Evolutionary conservation across 1,140 invertebrate species (phyloP).

Genomic region (Fopius arisanus): DNA sequence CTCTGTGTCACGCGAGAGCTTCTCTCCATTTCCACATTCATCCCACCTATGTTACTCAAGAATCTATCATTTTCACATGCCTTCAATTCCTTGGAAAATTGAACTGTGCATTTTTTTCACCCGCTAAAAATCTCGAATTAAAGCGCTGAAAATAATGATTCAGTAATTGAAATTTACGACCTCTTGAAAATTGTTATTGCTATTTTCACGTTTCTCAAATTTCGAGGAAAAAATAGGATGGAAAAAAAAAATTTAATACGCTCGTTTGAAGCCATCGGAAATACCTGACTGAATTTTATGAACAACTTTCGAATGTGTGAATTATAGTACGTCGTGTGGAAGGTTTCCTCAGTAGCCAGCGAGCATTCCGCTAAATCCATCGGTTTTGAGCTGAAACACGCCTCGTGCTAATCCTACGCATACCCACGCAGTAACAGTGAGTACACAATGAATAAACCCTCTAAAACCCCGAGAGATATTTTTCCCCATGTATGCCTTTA

Average conservation of each 20-base stretch:
- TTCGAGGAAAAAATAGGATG: background rate
- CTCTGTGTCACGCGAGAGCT: conserved; percentile 21
- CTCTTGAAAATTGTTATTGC: no score
- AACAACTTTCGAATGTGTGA: conserved; percentile 15
- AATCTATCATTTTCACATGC: background rate
- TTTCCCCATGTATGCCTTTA: background rate
- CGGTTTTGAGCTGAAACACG: conserved; percentile 28
- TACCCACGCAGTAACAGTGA: conserved; percentile 17
- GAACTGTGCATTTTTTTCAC: no score
- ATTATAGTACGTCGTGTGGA: conserved; percentile 15
- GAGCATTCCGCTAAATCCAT: conserved; percentile 28
- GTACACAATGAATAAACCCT: background rate
- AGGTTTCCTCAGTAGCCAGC: conserved; percentile 13
- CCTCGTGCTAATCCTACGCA: conserved; percentile 27
- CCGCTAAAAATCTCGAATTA: no score
- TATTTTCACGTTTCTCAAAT: no score
- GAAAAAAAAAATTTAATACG: background rate
- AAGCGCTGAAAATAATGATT: no score
- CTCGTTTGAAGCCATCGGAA: background rate
- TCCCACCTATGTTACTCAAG: background rate
- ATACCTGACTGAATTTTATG: background rate
- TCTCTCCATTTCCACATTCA: background rate
- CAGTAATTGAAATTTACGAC: no score
- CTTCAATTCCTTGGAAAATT: no score
- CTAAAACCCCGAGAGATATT: background rate